A percentile compares a stretch with the other conserved stretches of the same genome.
Evolutionary conservation across 2,797 vertebrate species (phyloP).

Genomic region (Paguma larvata): DNA sequence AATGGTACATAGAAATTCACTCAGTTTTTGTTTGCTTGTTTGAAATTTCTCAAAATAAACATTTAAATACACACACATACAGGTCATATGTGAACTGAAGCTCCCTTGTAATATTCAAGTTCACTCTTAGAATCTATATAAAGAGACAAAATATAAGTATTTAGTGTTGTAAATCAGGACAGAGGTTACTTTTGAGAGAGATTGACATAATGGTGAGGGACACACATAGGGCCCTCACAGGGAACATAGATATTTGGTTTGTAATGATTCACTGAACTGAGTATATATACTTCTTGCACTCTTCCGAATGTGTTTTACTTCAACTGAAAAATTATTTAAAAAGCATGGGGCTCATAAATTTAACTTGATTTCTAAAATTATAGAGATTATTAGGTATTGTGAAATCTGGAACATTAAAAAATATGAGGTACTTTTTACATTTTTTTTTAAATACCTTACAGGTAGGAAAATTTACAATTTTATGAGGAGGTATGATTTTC

Average conservation of each 20-base stretch:
- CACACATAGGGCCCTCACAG: background rate
- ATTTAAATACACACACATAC: background rate
- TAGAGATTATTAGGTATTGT: background rate
- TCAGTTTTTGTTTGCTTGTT: background rate
- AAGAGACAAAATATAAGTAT: background rate
- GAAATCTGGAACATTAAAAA: background rate
- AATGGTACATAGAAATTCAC: background rate
- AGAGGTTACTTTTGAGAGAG: background rate
- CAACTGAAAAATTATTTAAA: conserved; percentile 6
- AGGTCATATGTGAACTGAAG: background rate
- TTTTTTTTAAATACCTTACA: background rate
- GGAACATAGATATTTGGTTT: background rate
- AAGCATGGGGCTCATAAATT: background rate
- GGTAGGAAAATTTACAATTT: background rate
- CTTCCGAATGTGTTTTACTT: background rate
- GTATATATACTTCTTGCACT: background rate
- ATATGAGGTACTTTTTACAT: background rate
- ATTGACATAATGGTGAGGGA: background rate
- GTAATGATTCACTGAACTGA: background rate
- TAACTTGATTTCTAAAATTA: background rate
- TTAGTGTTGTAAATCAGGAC: background rate
- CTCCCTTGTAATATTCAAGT: background rate
- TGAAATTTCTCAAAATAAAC: background rate
- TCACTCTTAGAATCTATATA: background rate
- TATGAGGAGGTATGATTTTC: background rate